These are phyloP conservation scores for Ageneiosus marmoratus DNA, from an alignment of 2,113 vertebrate species.

Conservation along the genomic window DNA sequence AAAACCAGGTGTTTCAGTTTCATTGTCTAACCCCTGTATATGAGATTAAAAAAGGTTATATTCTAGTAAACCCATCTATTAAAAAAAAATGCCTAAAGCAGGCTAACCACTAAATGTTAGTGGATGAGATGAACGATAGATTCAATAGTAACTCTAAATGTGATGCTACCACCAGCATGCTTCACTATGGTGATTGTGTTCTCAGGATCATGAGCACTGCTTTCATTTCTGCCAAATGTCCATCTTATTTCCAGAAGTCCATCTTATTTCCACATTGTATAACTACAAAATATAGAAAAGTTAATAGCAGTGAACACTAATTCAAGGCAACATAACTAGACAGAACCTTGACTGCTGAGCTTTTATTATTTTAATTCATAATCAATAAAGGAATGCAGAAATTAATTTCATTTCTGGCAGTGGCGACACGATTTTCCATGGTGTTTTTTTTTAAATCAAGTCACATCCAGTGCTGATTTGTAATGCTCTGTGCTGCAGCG, in stretches of 20 bases:
- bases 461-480: conserved; percentile 13
- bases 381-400: background rate
- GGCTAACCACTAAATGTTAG: background rate
- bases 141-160: background rate
- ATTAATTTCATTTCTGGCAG: background rate
- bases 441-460: background rate
- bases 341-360: background rate
- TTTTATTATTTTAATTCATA: background rate
- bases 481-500: background rate
- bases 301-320: background rate
- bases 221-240: background rate
- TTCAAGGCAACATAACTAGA: background rate
- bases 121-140: background rate
- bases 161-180: background rate
- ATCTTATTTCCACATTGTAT: background rate
- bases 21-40: too few species aligned
- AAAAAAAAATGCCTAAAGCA: background rate
- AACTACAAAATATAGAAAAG: background rate
- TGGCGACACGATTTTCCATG: background rate
- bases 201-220: background rate
- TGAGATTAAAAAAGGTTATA: too few species aligned
- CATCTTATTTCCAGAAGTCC: background rate
- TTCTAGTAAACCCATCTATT: too few species aligned
- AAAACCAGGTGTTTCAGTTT: too few species aligned
- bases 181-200: background rate